These are phyloP conservation scores for Sarotherodon lohbergeri DNA, from an alignment of 2,113 vertebrate genomes.

Conservation along the genomic window DNA sequence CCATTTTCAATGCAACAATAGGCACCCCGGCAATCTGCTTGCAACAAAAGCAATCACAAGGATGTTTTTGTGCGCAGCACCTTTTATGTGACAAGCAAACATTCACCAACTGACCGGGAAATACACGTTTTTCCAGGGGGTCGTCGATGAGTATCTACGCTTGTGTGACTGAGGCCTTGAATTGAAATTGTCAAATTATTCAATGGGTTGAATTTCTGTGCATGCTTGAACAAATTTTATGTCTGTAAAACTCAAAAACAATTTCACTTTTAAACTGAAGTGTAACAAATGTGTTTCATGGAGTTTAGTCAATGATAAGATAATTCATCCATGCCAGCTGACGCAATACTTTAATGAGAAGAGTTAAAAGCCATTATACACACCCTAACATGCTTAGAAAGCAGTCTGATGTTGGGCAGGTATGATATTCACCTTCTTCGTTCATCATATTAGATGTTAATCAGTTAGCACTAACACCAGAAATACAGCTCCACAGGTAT, in stretches of 20 bases:
- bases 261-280: background rate
- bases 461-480: background rate
- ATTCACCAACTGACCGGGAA: accelerated
- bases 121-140: background rate
- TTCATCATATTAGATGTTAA: background rate
- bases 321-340: background rate
- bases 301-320: background rate
- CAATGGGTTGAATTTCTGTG: accelerated
- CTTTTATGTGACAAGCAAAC: background rate
- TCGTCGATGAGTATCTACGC: background rate
- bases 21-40: accelerated
- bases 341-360: background rate
- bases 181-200: background rate
- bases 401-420: background rate
- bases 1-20: background rate
- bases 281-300: background rate
- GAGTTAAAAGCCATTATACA: background rate
- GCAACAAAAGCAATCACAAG: background rate
- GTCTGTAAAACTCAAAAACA: background rate
- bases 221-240: background rate
- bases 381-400: background rate
- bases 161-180: background rate
- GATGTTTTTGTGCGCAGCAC: background rate
- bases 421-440: background rate
- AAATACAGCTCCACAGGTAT: background rate